Evolutionary conservation across 2,888 invertebrate genomes (phyloP).

Genomic region (Clusia tigrina): DNA sequence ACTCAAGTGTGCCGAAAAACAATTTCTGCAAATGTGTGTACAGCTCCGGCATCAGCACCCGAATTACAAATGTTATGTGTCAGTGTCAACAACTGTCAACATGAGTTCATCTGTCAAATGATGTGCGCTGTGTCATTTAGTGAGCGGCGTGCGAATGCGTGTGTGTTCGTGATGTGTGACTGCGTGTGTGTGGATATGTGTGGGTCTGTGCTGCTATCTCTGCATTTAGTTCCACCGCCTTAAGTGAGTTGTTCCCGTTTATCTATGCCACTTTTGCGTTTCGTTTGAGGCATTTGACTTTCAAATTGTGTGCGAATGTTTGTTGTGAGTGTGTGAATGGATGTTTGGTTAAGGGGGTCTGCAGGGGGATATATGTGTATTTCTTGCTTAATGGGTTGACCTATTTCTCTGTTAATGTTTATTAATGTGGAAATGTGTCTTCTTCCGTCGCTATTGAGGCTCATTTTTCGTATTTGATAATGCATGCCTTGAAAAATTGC

Average conservation of each 20-base stretch:
- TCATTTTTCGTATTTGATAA: no score
- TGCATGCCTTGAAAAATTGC: no score
- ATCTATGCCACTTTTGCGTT: slow-evolving; percentile 25
- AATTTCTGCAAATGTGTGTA: slow-evolving; percentile 56
- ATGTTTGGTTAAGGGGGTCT: not conserved
- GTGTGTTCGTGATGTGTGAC: not conserved
- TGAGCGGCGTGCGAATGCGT: not conserved
- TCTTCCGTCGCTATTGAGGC: no score
- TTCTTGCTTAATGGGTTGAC: not conserved
- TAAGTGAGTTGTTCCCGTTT: slow-evolving; percentile 41
- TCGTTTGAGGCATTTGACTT: slow-evolving; percentile 36
- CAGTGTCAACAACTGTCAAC: slow-evolving; percentile 53
- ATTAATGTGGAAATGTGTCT: slow-evolving; percentile 1
- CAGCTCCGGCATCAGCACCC: not conserved
- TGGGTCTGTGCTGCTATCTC: slow-evolving; percentile 5
- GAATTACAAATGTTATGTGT: slow-evolving; percentile 47
- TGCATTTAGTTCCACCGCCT: no score
- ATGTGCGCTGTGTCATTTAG: slow-evolving; percentile 24
- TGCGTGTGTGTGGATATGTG: not conserved
- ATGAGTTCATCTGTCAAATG: slow-evolving; percentile 62
- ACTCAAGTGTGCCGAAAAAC: slow-evolving; percentile 62
- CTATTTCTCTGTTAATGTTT: not conserved
- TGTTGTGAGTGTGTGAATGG: not conserved
- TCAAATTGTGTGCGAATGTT: slow-evolving; percentile 31
- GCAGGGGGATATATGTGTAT: not conserved